A percentile compares a stretch with the other conserved stretches of the same genome.
Evolutionary conservation across 2,113 vertebrate genomes (phyloP).

Genomic region (Desmodus rotundus): DNA sequence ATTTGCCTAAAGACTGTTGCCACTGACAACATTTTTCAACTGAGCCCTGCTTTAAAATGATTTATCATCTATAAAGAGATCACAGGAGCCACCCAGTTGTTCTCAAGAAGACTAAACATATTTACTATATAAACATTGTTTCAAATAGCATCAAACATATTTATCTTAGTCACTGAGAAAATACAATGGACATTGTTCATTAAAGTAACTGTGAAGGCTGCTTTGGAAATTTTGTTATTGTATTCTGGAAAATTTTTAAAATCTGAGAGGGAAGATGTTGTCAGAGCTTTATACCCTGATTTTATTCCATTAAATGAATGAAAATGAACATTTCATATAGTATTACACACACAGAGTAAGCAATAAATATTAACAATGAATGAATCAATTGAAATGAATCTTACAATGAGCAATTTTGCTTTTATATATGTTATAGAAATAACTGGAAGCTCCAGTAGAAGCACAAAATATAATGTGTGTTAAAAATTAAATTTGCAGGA

Average conservation of each 20-base stretch:
- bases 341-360: fast-evolving
- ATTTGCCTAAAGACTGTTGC: neutral
- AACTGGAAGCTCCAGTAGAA: neutral
- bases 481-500: neutral
- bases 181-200: neutral
- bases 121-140: neutral
- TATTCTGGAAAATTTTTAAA: neutral
- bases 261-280: neutral
- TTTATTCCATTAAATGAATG: neutral
- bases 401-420: neutral
- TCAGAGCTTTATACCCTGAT: neutral
- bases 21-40: neutral
- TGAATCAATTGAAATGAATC: neutral
- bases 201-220: neutral
- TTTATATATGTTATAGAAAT: neutral
- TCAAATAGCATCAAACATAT: neutral
- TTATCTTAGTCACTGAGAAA: neutral
- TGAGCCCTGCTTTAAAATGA: neutral
- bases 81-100: neutral
- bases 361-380: neutral
- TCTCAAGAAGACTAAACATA: neutral
- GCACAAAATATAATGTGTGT: neutral
- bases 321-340: neutral
- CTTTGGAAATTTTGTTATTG: neutral
- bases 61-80: neutral